Conservation (phyloP, 2,797 vertebrate species). For the Fratercula arctica region DNA sequence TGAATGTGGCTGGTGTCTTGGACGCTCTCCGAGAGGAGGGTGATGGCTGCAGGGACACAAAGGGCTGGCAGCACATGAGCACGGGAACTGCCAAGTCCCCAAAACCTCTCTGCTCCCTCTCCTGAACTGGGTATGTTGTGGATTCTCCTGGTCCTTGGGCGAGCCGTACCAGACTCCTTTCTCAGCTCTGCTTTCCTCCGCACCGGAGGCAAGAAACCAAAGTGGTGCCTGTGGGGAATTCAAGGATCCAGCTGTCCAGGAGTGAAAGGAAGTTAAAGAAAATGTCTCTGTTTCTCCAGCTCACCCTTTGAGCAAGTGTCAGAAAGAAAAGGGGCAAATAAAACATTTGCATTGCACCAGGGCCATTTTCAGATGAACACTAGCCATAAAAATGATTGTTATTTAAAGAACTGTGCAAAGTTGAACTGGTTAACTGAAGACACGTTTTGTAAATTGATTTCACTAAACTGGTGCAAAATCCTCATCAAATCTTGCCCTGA, state of each 20-base stretch:
- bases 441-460: background rate
- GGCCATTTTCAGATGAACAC: background rate
- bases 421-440: background rate
- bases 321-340: background rate
- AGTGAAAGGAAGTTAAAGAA: background rate
- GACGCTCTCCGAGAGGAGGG: background rate
- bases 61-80: background rate
- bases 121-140: background rate
- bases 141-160: background rate
- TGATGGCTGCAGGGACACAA: background rate
- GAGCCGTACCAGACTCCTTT: rapidly evolving
- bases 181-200: background rate
- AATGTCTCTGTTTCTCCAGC: background rate
- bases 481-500: background rate
- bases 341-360: background rate
- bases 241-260: background rate
- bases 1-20: background rate
- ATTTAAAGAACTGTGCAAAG: background rate
- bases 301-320: background rate
- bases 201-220: background rate
- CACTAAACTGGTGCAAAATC: background rate
- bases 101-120: background rate
- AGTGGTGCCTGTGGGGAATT: too few relatives aligned
- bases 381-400: background rate
- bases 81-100: background rate